A percentile compares a stretch with the other conserved stretches of the same genome.
phyloP scores from a whole-genome alignment of 1,140 invertebrate genomes.

The Drosophila serrata region DNA sequence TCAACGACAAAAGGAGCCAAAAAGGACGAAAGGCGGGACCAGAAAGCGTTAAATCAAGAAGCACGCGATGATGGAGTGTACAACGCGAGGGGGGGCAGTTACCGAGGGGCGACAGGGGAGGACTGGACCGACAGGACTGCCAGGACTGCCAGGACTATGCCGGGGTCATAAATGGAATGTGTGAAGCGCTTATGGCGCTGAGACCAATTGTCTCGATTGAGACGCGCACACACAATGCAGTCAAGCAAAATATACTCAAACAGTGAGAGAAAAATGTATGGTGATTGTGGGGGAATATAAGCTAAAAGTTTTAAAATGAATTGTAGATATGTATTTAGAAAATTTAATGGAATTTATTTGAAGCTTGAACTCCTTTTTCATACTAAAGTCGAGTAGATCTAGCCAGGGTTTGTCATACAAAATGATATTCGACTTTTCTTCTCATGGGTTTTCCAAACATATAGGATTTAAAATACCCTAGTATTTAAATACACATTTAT shows the following conservation, averaged over 20 bases:
- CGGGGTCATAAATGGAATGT: slow-evolving; percentile 72
- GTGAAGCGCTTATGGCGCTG: slow-evolving; percentile 69
- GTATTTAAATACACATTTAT: not conserved
- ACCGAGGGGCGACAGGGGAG: not conserved
- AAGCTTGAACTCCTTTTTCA: not conserved
- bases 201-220: slow-evolving; percentile 76
- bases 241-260: slow-evolving; percentile 10
- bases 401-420: too few relatives aligned
- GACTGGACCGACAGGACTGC: slow-evolving; percentile 3
- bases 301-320: too few relatives aligned
- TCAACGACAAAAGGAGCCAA: not conserved
- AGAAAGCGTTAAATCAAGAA: slow-evolving; percentile 54
- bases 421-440: too few relatives aligned
- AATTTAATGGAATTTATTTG: not conserved
- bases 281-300: too few relatives aligned
- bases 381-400: not conserved
- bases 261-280: not conserved
- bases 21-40: not conserved
- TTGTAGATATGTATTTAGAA: not conserved
- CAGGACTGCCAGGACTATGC: not conserved
- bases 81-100: not conserved
- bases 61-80: slow-evolving; percentile 6
- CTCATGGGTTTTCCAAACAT: not conserved
- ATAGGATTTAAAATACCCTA: not conserved
- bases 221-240: slow-evolving; percentile 39